Evolutionary conservation across 2,888 invertebrate species (phyloP).

Genomic region (Lasioglossum morio): DNA sequence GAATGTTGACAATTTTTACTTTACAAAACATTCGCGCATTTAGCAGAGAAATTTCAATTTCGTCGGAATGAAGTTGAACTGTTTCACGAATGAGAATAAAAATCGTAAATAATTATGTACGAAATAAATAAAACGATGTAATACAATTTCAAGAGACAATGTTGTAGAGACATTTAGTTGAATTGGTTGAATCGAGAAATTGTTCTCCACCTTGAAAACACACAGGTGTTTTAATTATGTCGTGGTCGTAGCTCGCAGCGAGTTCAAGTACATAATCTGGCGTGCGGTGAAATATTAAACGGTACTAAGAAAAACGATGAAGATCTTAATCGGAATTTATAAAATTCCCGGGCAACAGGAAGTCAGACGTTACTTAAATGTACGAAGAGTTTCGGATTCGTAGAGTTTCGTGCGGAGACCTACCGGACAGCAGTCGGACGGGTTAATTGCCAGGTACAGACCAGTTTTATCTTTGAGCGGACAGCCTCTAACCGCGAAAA

Average conservation of each 20-base stretch:
- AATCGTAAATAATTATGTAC: not conserved
- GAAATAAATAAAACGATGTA: not conserved
- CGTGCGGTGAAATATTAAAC: conserved; percentile 7
- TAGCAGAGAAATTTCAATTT: too few species aligned
- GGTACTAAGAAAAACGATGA: not conserved
- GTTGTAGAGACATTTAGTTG: not conserved
- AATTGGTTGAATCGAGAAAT: not conserved
- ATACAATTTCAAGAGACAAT: not conserved
- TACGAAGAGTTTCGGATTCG: not conserved
- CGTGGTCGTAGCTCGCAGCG: not conserved
- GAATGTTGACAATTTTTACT: too few species aligned
- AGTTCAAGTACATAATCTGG: not conserved
- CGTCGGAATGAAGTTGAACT: too few species aligned
- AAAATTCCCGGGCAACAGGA: conserved; percentile 6
- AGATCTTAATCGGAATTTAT: conserved; percentile 22
- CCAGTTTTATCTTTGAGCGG: conserved; percentile 42
- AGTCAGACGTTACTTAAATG: conserved; percentile 30
- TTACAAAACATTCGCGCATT: too few species aligned
- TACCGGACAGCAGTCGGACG: conserved; percentile 42
- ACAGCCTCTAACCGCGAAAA: conserved; percentile 40
- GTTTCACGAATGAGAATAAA: too few species aligned
- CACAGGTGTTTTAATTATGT: not conserved
- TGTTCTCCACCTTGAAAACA: not conserved
- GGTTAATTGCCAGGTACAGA: conserved; percentile 60
- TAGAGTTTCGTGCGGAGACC: conserved; percentile 20